Percentiles rank a stretch among this genome's conserved stretches.
Conservation (phyloP, 2,888 invertebrate species). For the Zygaena filipendulae region DNA sequence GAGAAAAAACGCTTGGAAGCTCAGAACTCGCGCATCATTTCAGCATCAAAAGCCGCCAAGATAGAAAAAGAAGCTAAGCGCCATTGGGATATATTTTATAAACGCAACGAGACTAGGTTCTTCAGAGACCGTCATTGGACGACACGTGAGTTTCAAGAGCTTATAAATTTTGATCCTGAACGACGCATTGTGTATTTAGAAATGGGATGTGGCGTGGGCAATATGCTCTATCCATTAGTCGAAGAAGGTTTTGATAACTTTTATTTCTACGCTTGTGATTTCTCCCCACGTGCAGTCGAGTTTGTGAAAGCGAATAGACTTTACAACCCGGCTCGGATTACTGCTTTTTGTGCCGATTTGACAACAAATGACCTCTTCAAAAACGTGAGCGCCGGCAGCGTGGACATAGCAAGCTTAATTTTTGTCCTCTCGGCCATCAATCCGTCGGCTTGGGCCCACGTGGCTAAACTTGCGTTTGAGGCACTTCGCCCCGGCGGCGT, state of each 20-base stretch:
- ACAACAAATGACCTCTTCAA: constrained; percentile 75
- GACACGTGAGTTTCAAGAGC: constrained; percentile 89
- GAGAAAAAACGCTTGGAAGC: constrained; percentile 71
- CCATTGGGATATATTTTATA: constrained; percentile 97
- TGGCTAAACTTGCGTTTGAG: constrained; percentile 72
- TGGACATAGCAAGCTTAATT: constrained; percentile 89
- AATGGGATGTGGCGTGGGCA: constrained; percentile 97
- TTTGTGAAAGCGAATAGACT: constrained; percentile 78
- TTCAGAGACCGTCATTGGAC: constrained; percentile 98
- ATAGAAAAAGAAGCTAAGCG: constrained; percentile 86
- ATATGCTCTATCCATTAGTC: constrained; percentile 92
- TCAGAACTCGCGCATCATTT: constrained; percentile 70
- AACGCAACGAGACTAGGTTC: constrained; percentile 91
- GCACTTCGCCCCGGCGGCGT: constrained; percentile 81
- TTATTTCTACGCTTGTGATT: constrained; percentile 89
- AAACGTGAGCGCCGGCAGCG: constrained; percentile 49
- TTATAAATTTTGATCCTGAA: constrained; percentile 67
- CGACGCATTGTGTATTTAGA: constrained; percentile 77
- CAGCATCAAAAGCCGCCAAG: constrained; percentile 79
- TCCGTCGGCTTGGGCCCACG: constrained; percentile 80
- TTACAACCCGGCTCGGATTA: constrained; percentile 74
- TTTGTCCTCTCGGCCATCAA: constrained; percentile 96
- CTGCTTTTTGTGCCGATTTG: constrained; percentile 87
- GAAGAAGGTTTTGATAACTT: constrained; percentile 75
- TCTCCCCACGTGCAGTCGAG: constrained; percentile 90